Conservation (phyloP, 2,888 invertebrate genomes). For the Cerastis rubricosa region DNA sequence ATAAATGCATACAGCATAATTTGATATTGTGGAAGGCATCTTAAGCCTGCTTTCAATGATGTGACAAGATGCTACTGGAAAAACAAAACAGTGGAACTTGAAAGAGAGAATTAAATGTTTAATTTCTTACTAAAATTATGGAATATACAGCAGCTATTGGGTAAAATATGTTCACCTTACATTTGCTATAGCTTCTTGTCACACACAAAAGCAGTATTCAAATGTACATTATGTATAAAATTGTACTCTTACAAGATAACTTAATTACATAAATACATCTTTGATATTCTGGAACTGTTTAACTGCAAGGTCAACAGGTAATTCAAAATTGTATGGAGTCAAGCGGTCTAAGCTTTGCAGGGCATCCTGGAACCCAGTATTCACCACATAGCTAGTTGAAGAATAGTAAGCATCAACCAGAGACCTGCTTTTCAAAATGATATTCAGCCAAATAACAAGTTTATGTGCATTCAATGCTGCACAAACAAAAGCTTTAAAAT, state of each 20-base stretch:
- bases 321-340: conserved; percentile 96
- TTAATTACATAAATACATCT: conserved; percentile 95
- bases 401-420: conserved; percentile 95
- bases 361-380: conserved; percentile 99
- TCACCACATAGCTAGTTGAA: conserved; percentile 98
- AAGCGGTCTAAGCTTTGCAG: conserved; percentile 97
- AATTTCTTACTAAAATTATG: neutral
- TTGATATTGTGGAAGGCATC: conserved; percentile 78
- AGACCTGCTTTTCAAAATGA: conserved; percentile 96
- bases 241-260: conserved; percentile 77
- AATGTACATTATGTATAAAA: conserved; percentile 79
- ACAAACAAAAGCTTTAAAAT: conserved; percentile 99
- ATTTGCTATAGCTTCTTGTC: conserved; percentile 45
- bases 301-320: conserved; percentile 99
- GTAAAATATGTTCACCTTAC: neutral
- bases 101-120: neutral
- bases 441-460: conserved; percentile 97
- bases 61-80: conserved; percentile 50
- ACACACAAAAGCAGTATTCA: conserved; percentile 64
- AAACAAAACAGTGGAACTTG: neutral
- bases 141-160: neutral
- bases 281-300: conserved; percentile 99
- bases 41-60: conserved; percentile 57
- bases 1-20: conserved; percentile 68
- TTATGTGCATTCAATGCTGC: conserved; percentile 98